Evolutionary conservation across 2,113 vertebrate genomes (phyloP).

Genomic region (Elanus axillaris): DNA sequence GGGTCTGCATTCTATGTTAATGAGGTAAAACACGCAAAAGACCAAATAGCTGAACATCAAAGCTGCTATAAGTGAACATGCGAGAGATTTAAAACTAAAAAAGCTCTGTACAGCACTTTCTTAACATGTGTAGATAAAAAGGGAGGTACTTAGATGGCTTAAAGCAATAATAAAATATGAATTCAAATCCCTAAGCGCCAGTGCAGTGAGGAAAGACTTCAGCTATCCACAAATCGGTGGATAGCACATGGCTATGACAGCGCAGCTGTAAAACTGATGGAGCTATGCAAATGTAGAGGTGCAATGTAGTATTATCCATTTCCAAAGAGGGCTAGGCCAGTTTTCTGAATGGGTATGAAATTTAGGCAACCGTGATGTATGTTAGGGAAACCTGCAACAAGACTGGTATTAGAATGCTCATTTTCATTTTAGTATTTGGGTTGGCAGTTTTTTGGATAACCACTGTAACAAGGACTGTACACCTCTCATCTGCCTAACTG

Average conservation of each 20-base stretch:
- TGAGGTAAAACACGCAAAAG: conserved; percentile 51
- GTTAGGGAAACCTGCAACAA: neutral
- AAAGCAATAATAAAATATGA: conserved; percentile 8
- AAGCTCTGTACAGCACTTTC: neutral
- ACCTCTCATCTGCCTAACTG: neutral
- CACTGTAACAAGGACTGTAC: fast-evolving
- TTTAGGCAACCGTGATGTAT: neutral
- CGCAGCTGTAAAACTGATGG: neutral
- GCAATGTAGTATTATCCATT: neutral
- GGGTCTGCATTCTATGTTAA: conserved; percentile 59
- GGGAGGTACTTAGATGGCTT: neutral
- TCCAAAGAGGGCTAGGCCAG: neutral
- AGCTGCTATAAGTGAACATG: conserved; percentile 7
- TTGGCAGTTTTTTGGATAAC: neutral
- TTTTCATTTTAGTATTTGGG: neutral
- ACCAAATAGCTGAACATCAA: conserved; percentile 58
- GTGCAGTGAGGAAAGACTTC: neutral
- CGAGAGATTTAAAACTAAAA: conserved; percentile 31
- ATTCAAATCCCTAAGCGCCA: neutral
- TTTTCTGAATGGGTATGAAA: neutral
- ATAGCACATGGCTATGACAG: neutral
- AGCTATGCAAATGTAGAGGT: neutral
- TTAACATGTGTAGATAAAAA: neutral
- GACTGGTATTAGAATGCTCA: neutral
- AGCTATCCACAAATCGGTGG: neutral